Conservation (phyloP, 2,797 vertebrate species). For the Clamator glandarius region DNA sequence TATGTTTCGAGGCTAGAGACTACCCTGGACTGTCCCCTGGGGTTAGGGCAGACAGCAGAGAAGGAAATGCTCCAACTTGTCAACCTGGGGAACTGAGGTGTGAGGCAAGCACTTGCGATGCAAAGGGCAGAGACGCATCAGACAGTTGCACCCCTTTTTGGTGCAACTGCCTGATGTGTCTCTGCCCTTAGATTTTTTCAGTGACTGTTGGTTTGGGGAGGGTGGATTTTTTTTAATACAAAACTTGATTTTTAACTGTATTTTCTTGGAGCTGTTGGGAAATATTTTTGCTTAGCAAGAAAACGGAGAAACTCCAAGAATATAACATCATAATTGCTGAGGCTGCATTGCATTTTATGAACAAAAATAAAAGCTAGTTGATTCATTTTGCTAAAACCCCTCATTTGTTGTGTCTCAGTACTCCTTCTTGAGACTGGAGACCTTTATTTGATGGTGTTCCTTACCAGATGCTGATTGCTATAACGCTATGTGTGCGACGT, state of each 20-base stretch:
- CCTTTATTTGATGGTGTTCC: conserved; percentile 45
- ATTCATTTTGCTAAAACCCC: conserved; percentile 6
- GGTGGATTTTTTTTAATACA: not conserved
- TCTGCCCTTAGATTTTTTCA: not conserved
- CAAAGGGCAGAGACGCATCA: no score
- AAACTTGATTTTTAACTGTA: not conserved
- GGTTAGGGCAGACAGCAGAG: not conserved
- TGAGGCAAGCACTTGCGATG: not conserved
- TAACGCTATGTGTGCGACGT: not conserved
- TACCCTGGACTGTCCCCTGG: not conserved
- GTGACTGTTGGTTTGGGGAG: not conserved
- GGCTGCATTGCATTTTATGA: not conserved
- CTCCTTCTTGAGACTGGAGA: conserved; percentile 12
- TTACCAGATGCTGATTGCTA: conserved; percentile 19
- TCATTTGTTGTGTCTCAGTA: not conserved
- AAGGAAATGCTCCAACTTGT: not conserved
- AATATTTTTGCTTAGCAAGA: not conserved
- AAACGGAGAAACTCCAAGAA: not conserved
- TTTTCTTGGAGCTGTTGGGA: not conserved
- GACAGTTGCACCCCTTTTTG: no score
- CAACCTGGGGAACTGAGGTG: not conserved
- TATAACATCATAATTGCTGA: not conserved
- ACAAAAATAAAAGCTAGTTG: not conserved
- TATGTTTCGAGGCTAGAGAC: not conserved
- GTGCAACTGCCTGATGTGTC: not conserved